Base-by-base conservation (phyloP, 2,888 invertebrate genomes). In the Mesoligia furuncula region DNA sequence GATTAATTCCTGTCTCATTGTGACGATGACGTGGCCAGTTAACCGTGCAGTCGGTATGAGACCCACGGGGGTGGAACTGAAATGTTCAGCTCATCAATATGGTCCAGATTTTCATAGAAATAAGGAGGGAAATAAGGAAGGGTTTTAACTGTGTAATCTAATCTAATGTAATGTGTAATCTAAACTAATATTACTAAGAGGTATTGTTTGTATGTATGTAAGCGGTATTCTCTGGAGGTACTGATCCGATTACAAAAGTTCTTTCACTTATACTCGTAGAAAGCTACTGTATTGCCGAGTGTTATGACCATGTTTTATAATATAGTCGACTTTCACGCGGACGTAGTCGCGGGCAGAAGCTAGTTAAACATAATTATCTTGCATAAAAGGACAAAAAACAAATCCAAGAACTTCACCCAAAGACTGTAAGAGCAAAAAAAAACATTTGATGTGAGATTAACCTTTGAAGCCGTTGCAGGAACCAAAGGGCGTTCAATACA, bases 1-100 rank as follows among this genome's bases (percentile, higher is more conserved):
- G 27, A 82, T 71, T 82, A 75, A 75, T 75, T 65, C 27, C 20
- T 51, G 42, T 70, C 11, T 54, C 11, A 69, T 36, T 59, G 42
- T 66, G 59, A 39, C 20, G 17, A 42, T 45, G 59, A 39, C 66
- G 13, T 39, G 45, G 11, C 11, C 72, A 57, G 80, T 48, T n/a
- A 42, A 31, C 57, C 31, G n/a, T 31, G 64, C 39, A 42, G 9
- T 24, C 5, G 13, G 3, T 57, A n/a, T 39, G n/a, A 51, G 20
- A 31, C 8, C 39, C 31, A 48, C n/a, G 2, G 31, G 20, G 13
- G 3, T 27, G 27, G 27, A 27, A 3, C 7, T 27, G 20, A 20
- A 27, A 20, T 45, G 27, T 45, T 27, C 27, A 27, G 20, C 13
- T 48, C 27, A 20, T 67, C 1, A 20, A 31, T 31, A 31, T 48